Conservation (phyloP, 2,888 invertebrate genomes). For the Blera fallax region DNA sequence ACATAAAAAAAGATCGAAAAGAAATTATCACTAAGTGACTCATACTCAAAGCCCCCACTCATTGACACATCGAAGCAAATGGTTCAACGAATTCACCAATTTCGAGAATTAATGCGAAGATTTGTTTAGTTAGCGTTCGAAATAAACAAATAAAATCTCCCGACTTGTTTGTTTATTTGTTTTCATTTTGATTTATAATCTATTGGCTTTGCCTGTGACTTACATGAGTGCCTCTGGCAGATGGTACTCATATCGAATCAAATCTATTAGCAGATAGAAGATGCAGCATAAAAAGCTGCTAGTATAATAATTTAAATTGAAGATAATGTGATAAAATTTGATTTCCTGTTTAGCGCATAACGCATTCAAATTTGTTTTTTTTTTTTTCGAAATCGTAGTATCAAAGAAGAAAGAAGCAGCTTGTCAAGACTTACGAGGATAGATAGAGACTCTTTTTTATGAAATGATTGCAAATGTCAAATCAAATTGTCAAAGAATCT, state of each 20-base stretch:
- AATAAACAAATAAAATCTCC: conserved; percentile 35
- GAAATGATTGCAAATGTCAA: no score
- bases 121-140: neutral
- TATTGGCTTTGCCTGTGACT: conserved; percentile 41
- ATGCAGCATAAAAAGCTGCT: neutral
- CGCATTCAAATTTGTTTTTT: no score
- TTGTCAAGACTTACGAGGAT: no score
- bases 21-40: conserved; percentile 3
- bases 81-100: conserved; percentile 41
- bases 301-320: conserved; percentile 5
- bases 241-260: conserved; percentile 6
- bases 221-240: neutral
- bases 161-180: conserved; percentile 12
- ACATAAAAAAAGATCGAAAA: neutral
- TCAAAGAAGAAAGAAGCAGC: no score
- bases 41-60: conserved; percentile 11
- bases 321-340: no score
- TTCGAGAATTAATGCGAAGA: neutral
- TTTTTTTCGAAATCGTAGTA: no score
- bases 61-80: conserved; percentile 21
- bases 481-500: no score
- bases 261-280: conserved; percentile 2
- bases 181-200: conserved; percentile 36
- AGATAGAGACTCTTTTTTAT: no score
- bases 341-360: no score